Conservation (phyloP, 2,113 vertebrate species). For the Stigmatopora nigra region DNA sequence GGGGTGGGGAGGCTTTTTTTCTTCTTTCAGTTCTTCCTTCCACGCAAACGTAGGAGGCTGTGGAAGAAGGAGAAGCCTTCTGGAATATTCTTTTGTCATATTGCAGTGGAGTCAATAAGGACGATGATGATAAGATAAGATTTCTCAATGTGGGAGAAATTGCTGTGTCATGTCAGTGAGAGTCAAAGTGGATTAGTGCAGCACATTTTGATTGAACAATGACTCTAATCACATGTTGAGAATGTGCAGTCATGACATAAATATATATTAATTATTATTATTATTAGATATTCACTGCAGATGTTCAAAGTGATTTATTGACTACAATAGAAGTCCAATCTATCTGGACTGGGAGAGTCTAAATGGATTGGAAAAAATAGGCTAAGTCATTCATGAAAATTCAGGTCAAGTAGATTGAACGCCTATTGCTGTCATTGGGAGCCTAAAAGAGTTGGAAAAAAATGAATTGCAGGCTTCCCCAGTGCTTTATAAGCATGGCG, state of each 20-base stretch:
- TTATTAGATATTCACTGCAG: neutral
- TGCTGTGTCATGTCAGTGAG: neutral
- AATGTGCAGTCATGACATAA: neutral
- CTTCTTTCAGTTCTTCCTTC: conserved; percentile 19
- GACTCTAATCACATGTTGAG: conserved; percentile 5
- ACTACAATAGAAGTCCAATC: conserved; percentile 16
- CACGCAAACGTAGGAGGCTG: conserved; percentile 81
- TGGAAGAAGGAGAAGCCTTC: conserved; percentile 79
- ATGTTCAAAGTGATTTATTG: conserved; percentile 20
- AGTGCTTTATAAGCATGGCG: neutral
- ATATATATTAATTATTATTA: too few relatives aligned
- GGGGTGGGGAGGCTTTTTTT: conserved; percentile 19
- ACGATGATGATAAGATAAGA: neutral
- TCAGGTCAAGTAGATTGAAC: too few relatives aligned
- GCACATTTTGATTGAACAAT: neutral
- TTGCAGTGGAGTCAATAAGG: conserved; percentile 79
- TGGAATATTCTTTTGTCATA: conserved; percentile 98
- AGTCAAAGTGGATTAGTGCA: too few relatives aligned
- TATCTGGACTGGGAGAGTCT: too few relatives aligned
- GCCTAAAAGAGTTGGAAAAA: too few relatives aligned
- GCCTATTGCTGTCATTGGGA: too few relatives aligned
- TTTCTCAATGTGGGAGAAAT: neutral
- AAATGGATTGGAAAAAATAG: too few relatives aligned
- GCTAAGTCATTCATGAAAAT: too few relatives aligned
- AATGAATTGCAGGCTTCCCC: neutral